A percentile compares a stretch with the other conserved stretches of the same genome.
Conservation (phyloP, 2,888 invertebrate species). For the Leptothorax acervorum region DNA sequence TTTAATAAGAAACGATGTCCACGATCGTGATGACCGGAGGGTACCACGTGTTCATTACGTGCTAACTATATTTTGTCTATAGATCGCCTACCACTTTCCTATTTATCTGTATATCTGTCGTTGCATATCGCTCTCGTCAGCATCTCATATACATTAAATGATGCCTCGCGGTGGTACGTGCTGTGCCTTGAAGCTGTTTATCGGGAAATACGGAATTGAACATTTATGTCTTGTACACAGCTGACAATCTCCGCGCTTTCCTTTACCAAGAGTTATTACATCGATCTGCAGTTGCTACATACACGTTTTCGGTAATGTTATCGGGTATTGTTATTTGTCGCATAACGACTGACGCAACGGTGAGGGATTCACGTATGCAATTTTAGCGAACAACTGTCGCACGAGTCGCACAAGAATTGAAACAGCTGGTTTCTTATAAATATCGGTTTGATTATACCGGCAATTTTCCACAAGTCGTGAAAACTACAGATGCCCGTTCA, state of each 20-base stretch:
- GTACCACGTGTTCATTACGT: conserved; percentile 45
- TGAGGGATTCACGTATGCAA: conserved; percentile 48
- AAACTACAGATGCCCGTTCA: conserved; percentile 9
- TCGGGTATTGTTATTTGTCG: conserved; percentile 50
- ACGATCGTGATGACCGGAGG: conserved; percentile 73
- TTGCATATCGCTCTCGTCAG: conserved; percentile 1
- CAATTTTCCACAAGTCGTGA: conserved; percentile 1
- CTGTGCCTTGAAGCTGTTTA: background rate
- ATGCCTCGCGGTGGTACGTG: background rate
- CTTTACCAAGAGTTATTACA: conserved; percentile 10
- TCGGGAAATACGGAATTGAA: background rate
- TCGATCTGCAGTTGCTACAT: conserved; percentile 34
- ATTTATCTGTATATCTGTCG: conserved; percentile 26
- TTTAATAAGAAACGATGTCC: conserved; percentile 52
- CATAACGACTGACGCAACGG: conserved; percentile 28
- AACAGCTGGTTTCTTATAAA: background rate
- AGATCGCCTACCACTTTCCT: conserved; percentile 19
- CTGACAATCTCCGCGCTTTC: background rate
- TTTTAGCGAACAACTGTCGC: conserved; percentile 45
- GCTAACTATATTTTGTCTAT: conserved; percentile 28
- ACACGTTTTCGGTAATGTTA: conserved; percentile 41
- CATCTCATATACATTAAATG: conserved; percentile 24
- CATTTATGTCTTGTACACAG: background rate
- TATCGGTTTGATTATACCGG: conserved; percentile 10
- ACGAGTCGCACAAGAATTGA: background rate